These are phyloP conservation scores for Branchinecta lynchi DNA, from an alignment of 1,140 invertebrate genomes.

Conservation along the genomic window DNA sequence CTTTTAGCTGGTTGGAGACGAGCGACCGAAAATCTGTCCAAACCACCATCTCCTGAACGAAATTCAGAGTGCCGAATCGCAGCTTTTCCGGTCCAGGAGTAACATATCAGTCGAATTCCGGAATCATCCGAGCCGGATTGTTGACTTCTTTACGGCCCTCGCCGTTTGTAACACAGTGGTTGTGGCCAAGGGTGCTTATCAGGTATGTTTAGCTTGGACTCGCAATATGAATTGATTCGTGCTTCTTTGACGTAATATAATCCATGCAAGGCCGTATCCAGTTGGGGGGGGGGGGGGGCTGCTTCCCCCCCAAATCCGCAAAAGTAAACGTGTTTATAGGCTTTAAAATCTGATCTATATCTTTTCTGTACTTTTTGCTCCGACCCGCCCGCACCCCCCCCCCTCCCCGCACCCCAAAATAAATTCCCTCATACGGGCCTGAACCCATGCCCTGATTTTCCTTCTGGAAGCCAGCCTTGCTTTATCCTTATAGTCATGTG, in stretches of 20 bases:
- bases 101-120: constrained; percentile 16
- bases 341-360: neutral
- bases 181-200: constrained; percentile 71
- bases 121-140: neutral
- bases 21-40: neutral
- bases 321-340: neutral
- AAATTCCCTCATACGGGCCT: neutral
- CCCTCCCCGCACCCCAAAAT: neutral
- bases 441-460: no score
- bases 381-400: neutral
- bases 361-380: neutral
- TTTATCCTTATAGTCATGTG: no score
- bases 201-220: constrained; percentile 42
- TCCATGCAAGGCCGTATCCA: neutral
- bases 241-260: no score
- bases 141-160: constrained; percentile 63
- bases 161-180: constrained; percentile 94
- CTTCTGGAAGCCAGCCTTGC: no score
- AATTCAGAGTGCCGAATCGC: constrained; percentile 19
- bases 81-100: constrained; percentile 14
- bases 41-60: constrained; percentile 18
- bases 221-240: no score
- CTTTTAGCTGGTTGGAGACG: constrained; percentile 12
- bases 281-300: neutral
- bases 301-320: neutral